phyloP scores from a whole-genome alignment of 2,797 vertebrate species.

The Cryptoprocta ferox region DNA sequence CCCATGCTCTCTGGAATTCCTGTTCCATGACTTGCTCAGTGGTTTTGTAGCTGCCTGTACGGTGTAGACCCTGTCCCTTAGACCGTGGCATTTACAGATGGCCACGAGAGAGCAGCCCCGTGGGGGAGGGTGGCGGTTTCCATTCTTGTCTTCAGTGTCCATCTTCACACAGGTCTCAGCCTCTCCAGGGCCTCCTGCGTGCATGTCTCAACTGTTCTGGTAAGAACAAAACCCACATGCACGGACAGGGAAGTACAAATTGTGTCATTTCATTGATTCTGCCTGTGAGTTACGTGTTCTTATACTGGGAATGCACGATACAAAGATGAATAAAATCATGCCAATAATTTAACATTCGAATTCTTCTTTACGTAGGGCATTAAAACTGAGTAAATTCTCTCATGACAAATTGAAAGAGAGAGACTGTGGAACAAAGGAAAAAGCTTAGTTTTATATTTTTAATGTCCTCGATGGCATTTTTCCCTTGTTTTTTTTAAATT shows the following conservation, averaged over 20 bases:
- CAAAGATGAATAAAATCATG: not conserved
- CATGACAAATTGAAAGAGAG: not conserved
- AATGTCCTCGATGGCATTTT: not conserved
- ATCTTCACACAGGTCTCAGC: not conserved
- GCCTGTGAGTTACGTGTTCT: not conserved
- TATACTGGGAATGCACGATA: not conserved
- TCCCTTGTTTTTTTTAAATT: not conserved
- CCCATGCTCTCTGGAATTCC: not conserved
- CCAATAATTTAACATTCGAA: not conserved
- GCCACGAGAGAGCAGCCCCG: accelerated
- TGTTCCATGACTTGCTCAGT: not conserved
- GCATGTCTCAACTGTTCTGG: not conserved
- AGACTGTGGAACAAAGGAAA: not conserved
- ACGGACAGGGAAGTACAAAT: accelerated
- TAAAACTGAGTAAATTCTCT: not conserved
- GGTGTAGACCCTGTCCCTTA: not conserved
- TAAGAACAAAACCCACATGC: not conserved
- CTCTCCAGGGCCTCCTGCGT: not conserved
- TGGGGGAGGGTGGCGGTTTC: not conserved
- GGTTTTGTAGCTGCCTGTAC: not conserved
- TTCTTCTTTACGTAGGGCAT: not conserved
- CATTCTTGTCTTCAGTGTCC: not conserved
- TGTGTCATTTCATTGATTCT: not conserved
- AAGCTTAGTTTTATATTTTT: not conserved
- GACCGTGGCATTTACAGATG: not conserved